Evolutionary conservation across 1,140 invertebrate species (phyloP), one percentile per base, ranked within the genome.

Genomic region (Meloidogyne floridensis): DNA sequence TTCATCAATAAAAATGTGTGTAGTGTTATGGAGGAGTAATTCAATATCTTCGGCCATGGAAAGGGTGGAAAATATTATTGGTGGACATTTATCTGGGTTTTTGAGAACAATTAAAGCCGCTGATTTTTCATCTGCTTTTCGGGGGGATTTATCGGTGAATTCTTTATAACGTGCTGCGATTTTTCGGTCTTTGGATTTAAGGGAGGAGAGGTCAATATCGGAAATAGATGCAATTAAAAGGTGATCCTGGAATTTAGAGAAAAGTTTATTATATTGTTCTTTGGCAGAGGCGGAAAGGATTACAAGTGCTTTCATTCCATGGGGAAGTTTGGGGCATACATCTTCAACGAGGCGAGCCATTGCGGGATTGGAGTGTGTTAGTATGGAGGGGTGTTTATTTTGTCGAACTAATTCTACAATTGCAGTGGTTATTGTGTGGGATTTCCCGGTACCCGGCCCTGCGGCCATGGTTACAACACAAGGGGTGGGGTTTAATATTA

Each of bases 271-370:
- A 5, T 32, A 74, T 6, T 74, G 47, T 18, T 74, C n/a, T 18
- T 74, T 74, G 2, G 72, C 72, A 51, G 72, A n/a, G 18, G 72
- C 72, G n/a, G 72, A 74, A 15, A 74, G 72, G 11, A 74, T 13
- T 15, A 74, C 43, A 5, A 74, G 72, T 43, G 15, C 11, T 5
- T 74, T 74, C 10, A 51, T 47, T 13, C 5, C 53, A 3, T 10
- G 11, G 72, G 72, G 43, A 11, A 74, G n/a, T 18, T 74, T 74
- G 11, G 72, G 72, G 0, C 47, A 2, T 5, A 74, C 53, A 6
- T 73, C 72, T 4, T 10, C 5, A n/a, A 51, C 72, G 0, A 73
- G n/a, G 4, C 72, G 10, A 20, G 43, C 43, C 9, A 73, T 10
- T 42, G 72, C 72, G 5, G 53, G 43, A 15, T 72, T 73, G 72